Evolutionary conservation across 2,888 invertebrate species (phyloP).

Genomic region (Hyalella azteca): DNA sequence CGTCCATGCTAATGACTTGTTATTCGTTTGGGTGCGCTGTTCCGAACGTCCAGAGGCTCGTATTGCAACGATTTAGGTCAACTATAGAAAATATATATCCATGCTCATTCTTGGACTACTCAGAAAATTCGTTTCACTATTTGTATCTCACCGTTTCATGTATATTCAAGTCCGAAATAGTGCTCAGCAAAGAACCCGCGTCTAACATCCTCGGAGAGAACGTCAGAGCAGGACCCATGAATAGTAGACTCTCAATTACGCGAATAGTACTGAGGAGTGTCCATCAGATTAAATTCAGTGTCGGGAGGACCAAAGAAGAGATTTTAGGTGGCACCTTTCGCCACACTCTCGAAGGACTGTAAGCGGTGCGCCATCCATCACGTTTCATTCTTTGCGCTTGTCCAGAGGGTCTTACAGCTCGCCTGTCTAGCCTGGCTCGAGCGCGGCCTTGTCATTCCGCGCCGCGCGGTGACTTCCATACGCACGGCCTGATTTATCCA

Average conservation of each 20-base stretch:
- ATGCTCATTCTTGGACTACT: neutral
- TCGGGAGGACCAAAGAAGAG: conserved; percentile 13
- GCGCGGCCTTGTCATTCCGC: neutral
- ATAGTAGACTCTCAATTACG: conserved; percentile 1
- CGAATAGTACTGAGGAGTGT: conserved; percentile 10
- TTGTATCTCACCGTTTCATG: neutral
- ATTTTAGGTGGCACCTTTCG: conserved; percentile 28
- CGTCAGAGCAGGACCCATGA: neutral
- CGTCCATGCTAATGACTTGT: no score
- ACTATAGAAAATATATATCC: no score
- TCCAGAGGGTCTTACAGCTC: neutral
- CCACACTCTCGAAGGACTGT: neutral
- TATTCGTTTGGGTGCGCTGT: no score
- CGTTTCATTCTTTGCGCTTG: conserved; percentile 26
- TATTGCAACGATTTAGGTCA: no score
- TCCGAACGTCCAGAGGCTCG: no score
- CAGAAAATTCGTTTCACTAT: neutral
- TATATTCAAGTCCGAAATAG: neutral
- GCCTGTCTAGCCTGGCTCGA: neutral
- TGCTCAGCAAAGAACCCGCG: neutral
- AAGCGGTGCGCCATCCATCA: conserved; percentile 15
- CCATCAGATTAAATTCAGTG: conserved; percentile 5
- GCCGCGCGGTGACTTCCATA: neutral
- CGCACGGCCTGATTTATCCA: neutral
- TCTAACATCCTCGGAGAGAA: neutral